Evolutionary conservation across 2,797 vertebrate genomes (phyloP).

Genomic region (Crocodylus rhombifer): DNA sequence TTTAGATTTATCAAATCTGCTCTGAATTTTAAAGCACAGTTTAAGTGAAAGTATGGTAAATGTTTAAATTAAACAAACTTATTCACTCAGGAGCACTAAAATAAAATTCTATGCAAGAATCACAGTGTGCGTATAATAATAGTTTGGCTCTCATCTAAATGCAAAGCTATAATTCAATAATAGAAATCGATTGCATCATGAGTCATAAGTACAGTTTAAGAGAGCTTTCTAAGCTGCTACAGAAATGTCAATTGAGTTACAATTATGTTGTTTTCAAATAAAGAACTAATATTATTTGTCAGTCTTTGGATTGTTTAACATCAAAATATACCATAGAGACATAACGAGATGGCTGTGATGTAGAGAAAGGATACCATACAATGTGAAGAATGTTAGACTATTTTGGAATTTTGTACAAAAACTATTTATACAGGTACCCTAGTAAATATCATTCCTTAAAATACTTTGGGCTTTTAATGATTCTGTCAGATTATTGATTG

Average conservation of each 20-base stretch:
- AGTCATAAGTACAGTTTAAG: conserved; percentile 10
- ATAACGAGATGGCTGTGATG: background rate
- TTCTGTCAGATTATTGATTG: background rate
- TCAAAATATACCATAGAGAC: background rate
- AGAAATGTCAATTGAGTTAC: conserved; percentile 18
- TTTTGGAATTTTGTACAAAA: background rate
- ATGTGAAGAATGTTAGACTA: background rate
- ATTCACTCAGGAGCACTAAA: background rate
- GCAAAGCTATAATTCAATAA: background rate
- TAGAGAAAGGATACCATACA: background rate
- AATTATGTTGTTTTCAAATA: background rate
- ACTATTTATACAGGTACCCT: background rate
- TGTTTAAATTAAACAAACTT: background rate
- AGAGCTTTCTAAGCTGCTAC: background rate
- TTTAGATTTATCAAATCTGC: background rate
- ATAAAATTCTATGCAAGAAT: background rate
- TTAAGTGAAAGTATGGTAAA: background rate
- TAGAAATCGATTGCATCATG: background rate
- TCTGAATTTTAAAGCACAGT: background rate
- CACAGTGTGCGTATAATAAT: background rate
- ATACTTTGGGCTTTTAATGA: background rate
- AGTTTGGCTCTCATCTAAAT: conserved; percentile 19
- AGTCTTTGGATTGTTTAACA: background rate
- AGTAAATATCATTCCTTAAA: background rate
- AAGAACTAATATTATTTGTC: background rate